Evolutionary conservation across 1,140 invertebrate genomes (phyloP), one percentile per base, ranked within the genome.

Genomic region (Mizuhopecten yessoensis): DNA sequence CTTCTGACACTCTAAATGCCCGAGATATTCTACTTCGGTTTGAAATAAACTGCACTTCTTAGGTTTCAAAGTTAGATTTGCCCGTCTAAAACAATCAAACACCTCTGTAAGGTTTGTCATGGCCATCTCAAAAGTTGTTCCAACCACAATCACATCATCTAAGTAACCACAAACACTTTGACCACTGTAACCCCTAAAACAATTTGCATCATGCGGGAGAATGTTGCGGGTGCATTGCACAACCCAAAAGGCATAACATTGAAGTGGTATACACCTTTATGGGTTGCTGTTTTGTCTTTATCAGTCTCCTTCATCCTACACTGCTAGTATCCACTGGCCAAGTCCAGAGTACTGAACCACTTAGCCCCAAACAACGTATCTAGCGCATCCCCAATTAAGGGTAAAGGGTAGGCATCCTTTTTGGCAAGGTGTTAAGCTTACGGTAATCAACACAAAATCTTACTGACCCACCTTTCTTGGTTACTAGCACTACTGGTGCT

Each of bases 11-110:
- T n/a, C 90, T 17, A 91, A 39, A 34, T 90, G 88, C 17, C 92
- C 92, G 7, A 92, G 86, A 86, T 86, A 92, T 45, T 86, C 23
- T 20, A 92, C 87, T 33, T 87, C 9, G 9, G 29, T 86, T 34
- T 91, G 87, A 29, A 92, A 93, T 39, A 90, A 23, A 9, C 29
- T 75, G 29, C 91, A 93, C 34, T 93, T 93, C 20, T 89, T 91
- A 33, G 91, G 89, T 86, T 93, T 93, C 34, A 93, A 34, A 39
- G 89, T 89, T 34, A 93, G 39, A n/a, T 57, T 29, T n/a, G 89
- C 89, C 9, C 36, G 15, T 17, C 45, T n/a, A 1, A 93, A 88
- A 15, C 89, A 42, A n/a, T n/a, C n/a, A n/a, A n/a, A n/a, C n/a
- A n/a, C n/a, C n/a, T n/a, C n/a, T n/a, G n/a, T n/a, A n/a, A n/a